Base-by-base conservation (phyloP, 2,113 vertebrate genomes). In the Tursiops truncatus region DNA sequence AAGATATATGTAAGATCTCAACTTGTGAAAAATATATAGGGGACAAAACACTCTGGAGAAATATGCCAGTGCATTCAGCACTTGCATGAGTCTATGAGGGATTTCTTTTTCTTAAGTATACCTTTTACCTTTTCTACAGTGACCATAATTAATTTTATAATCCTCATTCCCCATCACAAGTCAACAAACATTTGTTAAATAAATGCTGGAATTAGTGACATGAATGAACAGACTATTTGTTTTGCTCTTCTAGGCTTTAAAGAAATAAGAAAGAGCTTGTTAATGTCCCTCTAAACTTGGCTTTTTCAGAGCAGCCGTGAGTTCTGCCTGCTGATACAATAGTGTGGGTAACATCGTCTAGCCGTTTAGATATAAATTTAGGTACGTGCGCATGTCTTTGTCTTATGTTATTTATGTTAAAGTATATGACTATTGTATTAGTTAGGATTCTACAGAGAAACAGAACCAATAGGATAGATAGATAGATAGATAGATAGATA, bases 81-180 rank as follows among this genome's bases (percentile, higher is more conserved):
- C 6, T 28, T 58, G 38, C 20, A 13, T 50, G 21, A 70, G 21
- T 56, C 58, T 50, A 25, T 76, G n/a, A 5, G 44, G 10, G 65
- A 56, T 81, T 92, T 91, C 31, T 82, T 93, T 91, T 82, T 25
- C 76, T 74, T 44, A 81, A 58, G 28, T 56, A 18, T 31, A 53
- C 28, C n/a, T 89, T 95, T 84, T 68, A 38, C 6, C 1, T 80
- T 93, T 89, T 89, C 67, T 67, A 67, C 67, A 89, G 60, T 80
- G 28, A 86, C 60, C 23, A 47, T 44, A 47, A 92, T 81, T 96
- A 96, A 81, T 77, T 91, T 91, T 70, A 70, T 26, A 44, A 82
- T 33, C 33, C 15, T 70, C 28, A 62, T 21, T 92, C 68, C 86
- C 10, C 20, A 18, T 73, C 20, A 67, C 82, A 71, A 68, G 53